phyloP scores from a whole-genome alignment of 2,113 vertebrate genomes.

The Xenopus borealis region DNA sequence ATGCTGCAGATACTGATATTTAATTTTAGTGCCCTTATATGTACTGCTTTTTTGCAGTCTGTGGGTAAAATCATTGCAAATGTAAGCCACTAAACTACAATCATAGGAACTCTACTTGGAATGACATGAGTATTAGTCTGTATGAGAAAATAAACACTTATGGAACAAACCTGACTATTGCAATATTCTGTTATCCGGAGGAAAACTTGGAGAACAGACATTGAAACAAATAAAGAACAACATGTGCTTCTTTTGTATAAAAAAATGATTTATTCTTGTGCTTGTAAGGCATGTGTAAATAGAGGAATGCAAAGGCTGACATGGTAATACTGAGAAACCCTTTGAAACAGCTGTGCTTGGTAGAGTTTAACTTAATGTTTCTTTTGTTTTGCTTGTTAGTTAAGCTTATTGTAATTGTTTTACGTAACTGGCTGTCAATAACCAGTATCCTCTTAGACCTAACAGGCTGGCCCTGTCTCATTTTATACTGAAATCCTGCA shows the following conservation, averaged over 20 bases:
- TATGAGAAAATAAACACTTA: constrained; percentile 76
- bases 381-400: constrained; percentile 23
- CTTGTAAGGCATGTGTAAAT: neutral
- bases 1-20: constrained; percentile 50
- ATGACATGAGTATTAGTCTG: constrained; percentile 66
- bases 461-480: constrained; percentile 80
- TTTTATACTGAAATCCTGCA: constrained; percentile 54
- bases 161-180: constrained; percentile 58
- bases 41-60: constrained; percentile 31
- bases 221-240: constrained; percentile 54
- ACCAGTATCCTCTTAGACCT: constrained; percentile 68
- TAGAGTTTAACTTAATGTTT: neutral
- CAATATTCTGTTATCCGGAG: constrained; percentile 51
- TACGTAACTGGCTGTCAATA: constrained; percentile 59
- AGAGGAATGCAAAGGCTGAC: neutral
- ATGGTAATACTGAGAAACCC: neutral
- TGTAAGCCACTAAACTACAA: constrained; percentile 65
- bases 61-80: constrained; percentile 66
- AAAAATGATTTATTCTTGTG: constrained; percentile 7
- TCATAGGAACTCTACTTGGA: constrained; percentile 63
- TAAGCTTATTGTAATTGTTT: constrained; percentile 36
- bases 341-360: neutral
- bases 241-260: constrained; percentile 29
- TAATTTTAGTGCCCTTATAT: constrained; percentile 26
- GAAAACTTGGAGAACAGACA: constrained; percentile 44